Percentiles rank a stretch among this genome's conserved stretches.
phyloP scores from a whole-genome alignment of 2,113 vertebrate genomes.

The Chelonoidis abingdonii region DNA sequence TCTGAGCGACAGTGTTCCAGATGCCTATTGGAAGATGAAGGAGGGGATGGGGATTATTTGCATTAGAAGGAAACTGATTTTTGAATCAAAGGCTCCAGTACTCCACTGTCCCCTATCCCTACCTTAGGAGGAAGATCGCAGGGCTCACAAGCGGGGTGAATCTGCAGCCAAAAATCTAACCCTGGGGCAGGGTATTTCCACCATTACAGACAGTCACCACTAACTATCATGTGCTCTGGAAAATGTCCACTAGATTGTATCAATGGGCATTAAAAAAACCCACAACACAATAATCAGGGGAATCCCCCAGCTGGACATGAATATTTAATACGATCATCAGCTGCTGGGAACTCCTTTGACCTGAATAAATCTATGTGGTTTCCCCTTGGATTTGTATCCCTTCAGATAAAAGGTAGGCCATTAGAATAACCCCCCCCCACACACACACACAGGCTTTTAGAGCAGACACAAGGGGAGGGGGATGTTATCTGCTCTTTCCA shows the following conservation, averaged over 20 bases:
- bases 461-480: fast-evolving
- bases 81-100: not conserved
- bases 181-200: fast-evolving
- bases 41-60: not conserved
- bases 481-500: not conserved
- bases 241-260: not conserved
- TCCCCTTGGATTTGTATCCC: not conserved
- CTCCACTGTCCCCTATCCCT: not conserved
- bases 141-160: not conserved
- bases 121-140: not conserved
- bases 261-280: not conserved
- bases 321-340: slow-evolving; percentile 41
- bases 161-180: not conserved
- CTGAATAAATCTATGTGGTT: slow-evolving; percentile 42
- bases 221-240: slow-evolving; percentile 1
- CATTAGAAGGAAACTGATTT: not conserved
- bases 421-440: not conserved
- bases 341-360: slow-evolving; percentile 23
- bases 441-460: not conserved
- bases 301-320: slow-evolving; percentile 41
- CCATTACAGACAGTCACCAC: not conserved
- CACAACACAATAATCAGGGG: not conserved
- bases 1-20: not conserved
- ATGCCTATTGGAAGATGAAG: not conserved
- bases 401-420: not conserved